Evolutionary conservation across 2,888 invertebrate species (phyloP).

Genomic region (Pecten maximus): DNA sequence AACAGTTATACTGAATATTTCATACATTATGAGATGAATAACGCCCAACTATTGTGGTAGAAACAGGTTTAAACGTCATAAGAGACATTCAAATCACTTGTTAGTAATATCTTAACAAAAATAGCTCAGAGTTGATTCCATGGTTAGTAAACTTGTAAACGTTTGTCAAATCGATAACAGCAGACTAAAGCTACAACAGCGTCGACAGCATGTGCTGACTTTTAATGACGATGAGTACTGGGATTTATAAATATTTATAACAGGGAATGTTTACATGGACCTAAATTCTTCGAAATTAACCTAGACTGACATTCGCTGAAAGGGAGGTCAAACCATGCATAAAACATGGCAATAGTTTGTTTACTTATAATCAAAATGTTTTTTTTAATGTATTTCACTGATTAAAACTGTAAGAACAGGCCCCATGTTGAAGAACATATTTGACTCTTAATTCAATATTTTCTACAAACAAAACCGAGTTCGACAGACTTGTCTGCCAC

Average conservation of each 20-base stretch:
- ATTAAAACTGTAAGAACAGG: not conserved
- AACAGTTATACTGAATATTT: too few relatives aligned
- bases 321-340: not conserved
- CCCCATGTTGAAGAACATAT: not conserved
- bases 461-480: not conserved
- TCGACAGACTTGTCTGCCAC: not conserved
- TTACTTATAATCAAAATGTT: not conserved
- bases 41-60: too few relatives aligned
- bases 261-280: not conserved
- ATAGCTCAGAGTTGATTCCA: too few relatives aligned
- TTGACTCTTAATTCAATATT: not conserved
- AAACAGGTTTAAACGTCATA: too few relatives aligned
- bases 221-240: not conserved
- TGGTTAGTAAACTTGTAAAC: too few relatives aligned
- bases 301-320: not conserved
- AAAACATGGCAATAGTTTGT: not conserved
- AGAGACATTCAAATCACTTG: too few relatives aligned
- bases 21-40: too few relatives aligned
- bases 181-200: too few relatives aligned
- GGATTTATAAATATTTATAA: not conserved
- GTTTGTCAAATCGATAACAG: too few relatives aligned
- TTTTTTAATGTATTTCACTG: not conserved
- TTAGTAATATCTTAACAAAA: too few relatives aligned
- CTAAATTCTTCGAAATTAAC: not conserved
- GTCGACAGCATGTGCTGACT: not conserved